Evolutionary conservation across 2,888 invertebrate species (phyloP).

Genomic region (Rhamphomyia laevipes): DNA sequence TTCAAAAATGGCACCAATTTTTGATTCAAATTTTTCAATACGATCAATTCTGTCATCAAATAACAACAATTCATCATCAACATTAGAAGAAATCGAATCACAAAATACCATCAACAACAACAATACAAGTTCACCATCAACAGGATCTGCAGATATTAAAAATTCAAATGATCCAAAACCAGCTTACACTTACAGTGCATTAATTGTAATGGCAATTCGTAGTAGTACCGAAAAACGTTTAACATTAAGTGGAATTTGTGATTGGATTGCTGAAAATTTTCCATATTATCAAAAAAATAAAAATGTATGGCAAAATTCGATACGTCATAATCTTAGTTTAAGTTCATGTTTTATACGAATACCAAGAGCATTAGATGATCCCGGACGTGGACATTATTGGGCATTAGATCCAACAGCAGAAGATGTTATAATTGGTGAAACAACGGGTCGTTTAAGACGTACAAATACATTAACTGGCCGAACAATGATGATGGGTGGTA

Average conservation of each 20-base stretch:
- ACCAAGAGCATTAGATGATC: constrained; percentile 91
- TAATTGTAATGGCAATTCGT: constrained; percentile 97
- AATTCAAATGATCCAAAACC: constrained; percentile 50
- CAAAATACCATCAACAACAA: neutral
- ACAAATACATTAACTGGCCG: neutral
- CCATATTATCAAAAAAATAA: constrained; percentile 94
- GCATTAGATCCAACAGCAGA: constrained; percentile 91
- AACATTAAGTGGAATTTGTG: constrained; percentile 90
- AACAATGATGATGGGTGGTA: neutral
- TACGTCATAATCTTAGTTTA: constrained; percentile 42
- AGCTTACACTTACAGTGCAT: constrained; percentile 92
- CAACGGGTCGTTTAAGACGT: constrained; percentile 85
- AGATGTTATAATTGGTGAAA: constrained; percentile 93
- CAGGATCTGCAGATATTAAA: constrained; percentile 5
- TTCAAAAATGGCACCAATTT: constrained; percentile 29
- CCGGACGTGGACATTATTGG: constrained; percentile 98
- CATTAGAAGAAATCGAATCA: neutral
- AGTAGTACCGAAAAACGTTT: constrained; percentile 82
- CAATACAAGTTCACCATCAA: neutral
- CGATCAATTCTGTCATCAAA: constrained; percentile 18
- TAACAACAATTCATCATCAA: neutral
- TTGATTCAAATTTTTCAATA: constrained; percentile 26
- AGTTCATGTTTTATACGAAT: constrained; percentile 96
- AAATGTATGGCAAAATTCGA: constrained; percentile 97
- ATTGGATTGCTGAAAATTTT: constrained; percentile 94